Conservation (phyloP, 2,888 invertebrate genomes). For the Agrotis puta region DNA sequence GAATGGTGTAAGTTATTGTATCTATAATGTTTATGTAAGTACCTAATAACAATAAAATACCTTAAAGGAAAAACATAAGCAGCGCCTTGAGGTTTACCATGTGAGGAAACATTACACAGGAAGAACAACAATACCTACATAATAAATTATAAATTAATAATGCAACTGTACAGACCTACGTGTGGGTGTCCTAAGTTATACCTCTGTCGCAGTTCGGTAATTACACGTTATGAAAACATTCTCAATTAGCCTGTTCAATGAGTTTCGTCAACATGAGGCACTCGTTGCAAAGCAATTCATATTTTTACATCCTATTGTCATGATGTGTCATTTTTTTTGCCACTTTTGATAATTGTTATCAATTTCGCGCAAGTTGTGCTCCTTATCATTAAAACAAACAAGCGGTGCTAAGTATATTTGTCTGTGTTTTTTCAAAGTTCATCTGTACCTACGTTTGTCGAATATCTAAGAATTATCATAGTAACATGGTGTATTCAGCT, state of each 20-base stretch:
- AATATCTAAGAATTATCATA: constrained; percentile 14
- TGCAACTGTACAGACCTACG: neutral
- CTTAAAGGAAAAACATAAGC: neutral
- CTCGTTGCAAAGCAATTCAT: neutral
- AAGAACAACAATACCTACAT: neutral
- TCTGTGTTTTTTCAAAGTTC: constrained; percentile 16
- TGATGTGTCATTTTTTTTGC: constrained; percentile 19
- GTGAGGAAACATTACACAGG: neutral
- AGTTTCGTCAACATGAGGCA: neutral
- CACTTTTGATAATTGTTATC: constrained; percentile 38
- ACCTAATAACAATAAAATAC: neutral
- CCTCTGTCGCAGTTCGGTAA: neutral
- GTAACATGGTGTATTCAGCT: constrained; percentile 31
- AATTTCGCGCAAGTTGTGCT: constrained; percentile 26
- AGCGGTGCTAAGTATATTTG: neutral
- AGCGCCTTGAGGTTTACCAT: neutral
- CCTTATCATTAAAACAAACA: constrained; percentile 29
- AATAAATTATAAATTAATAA: neutral
- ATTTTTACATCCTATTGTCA: constrained; percentile 1
- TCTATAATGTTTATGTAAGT: neutral
- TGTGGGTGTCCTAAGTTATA: neutral
- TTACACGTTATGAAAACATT: neutral
- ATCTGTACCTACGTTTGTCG: neutral
- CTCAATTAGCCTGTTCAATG: neutral
- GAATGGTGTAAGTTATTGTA: neutral